Evolutionary conservation across 2,113 vertebrate species (phyloP).

Genomic region (Mesitornis unicolor): DNA sequence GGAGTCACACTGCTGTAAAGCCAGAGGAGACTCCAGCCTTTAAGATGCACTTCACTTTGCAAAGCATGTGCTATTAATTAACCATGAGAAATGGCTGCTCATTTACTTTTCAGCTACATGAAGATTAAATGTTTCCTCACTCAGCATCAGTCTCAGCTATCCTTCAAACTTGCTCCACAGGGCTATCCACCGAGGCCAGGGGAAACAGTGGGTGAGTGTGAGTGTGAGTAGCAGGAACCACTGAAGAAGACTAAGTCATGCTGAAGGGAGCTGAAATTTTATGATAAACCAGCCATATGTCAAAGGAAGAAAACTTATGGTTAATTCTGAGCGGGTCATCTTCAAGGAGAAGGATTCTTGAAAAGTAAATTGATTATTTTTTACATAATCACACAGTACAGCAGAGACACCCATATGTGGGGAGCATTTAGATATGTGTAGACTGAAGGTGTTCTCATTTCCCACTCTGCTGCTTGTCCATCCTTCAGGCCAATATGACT

Average conservation of each 20-base stretch:
- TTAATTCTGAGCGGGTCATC: neutral
- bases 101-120: constrained; percentile 5
- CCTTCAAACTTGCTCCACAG: neutral
- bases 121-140: constrained; percentile 14
- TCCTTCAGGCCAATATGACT: neutral
- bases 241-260: neutral
- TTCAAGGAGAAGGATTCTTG: neutral
- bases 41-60: neutral
- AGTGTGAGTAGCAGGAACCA: neutral
- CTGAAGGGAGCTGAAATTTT: neutral
- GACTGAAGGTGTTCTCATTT: constrained; percentile 22
- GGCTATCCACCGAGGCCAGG: neutral
- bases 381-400: neutral
- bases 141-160: neutral
- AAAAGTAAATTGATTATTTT: neutral
- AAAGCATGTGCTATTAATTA: constrained; percentile 29
- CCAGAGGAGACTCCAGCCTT: neutral
- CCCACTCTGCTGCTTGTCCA: neutral
- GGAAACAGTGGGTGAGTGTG: neutral
- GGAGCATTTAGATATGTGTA: neutral
- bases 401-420: neutral
- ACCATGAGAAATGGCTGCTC: neutral
- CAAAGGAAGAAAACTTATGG: neutral
- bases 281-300: neutral
- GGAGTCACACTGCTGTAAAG: neutral